Percentiles rank a stretch among this genome's conserved stretches.
Evolutionary conservation across 2,888 invertebrate genomes (phyloP).

Genomic region (Lepidocyrtinus sp.): DNA sequence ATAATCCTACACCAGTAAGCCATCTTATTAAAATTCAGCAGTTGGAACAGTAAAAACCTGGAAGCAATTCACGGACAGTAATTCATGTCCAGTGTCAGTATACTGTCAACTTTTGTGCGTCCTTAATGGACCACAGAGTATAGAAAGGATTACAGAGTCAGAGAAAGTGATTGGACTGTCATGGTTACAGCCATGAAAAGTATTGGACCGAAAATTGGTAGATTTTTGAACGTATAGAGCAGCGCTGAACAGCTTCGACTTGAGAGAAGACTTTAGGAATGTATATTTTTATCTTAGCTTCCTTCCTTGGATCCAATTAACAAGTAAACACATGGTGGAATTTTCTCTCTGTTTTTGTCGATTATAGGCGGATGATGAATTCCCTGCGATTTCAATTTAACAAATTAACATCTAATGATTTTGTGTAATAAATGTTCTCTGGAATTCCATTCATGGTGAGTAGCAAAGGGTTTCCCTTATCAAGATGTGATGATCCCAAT

Average conservation of each 20-base stretch:
- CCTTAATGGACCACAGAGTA: background rate
- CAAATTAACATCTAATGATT: slow-evolving; percentile 48
- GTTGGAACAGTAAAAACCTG: background rate
- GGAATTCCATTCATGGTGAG: slow-evolving; percentile 30
- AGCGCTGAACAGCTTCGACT: too few relatives aligned
- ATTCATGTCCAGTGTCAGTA: slow-evolving; percentile 38
- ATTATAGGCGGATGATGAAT: slow-evolving; percentile 25
- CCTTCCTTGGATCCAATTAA: background rate
- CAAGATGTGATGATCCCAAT: slow-evolving; percentile 21
- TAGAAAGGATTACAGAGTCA: background rate
- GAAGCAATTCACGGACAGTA: slow-evolving; percentile 29
- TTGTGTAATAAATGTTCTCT: slow-evolving; percentile 39
- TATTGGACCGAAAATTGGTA: too few relatives aligned
- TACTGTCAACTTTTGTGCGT: slow-evolving; percentile 19
- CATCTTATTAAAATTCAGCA: background rate
- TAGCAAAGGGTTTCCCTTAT: too few relatives aligned
- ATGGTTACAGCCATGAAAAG: too few relatives aligned
- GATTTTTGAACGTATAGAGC: too few relatives aligned
- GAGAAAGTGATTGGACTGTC: too few relatives aligned
- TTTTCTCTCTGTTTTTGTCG: background rate
- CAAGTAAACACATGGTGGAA: too few relatives aligned
- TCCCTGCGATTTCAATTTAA: slow-evolving; percentile 41
- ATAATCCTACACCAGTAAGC: background rate
- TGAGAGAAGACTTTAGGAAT: too few relatives aligned
- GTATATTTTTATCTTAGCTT: too few relatives aligned